A percentile compares a stretch with the other conserved stretches of the same genome.
Conservation (phyloP, 2,797 vertebrate genomes). For the Takifugu ocellatus region DNA sequence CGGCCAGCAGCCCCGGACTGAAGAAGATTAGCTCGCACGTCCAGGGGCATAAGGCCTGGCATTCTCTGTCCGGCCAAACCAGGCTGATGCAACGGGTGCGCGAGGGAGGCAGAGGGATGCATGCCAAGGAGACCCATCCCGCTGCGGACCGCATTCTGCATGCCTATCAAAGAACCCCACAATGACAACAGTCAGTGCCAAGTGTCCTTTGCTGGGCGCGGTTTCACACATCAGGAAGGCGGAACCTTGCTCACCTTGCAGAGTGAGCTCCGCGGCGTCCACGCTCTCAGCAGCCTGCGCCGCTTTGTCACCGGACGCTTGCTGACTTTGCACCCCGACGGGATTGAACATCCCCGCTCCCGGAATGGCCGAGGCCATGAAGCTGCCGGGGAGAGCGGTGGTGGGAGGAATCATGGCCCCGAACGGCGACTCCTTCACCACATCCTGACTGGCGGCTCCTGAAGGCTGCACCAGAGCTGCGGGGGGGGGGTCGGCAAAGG, state of each 20-base stretch:
- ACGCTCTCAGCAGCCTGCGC: conserved; percentile 63
- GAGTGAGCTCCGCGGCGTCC: conserved; percentile 72
- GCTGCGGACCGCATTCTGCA: conserved; percentile 80
- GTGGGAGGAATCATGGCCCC: conserved; percentile 84
- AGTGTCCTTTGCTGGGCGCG: too few species aligned
- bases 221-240: background rate
- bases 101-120: conserved; percentile 83
- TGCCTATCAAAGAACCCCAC: conserved; percentile 58
- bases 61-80: conserved; percentile 84
- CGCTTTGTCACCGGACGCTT: conserved; percentile 60
- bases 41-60: conserved; percentile 87
- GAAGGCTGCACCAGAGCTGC: conserved; percentile 88
- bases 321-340: conserved; percentile 74
- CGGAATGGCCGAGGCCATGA: conserved; percentile 79
- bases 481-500: conserved; percentile 36
- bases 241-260: conserved; percentile 67
- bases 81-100: conserved; percentile 84
- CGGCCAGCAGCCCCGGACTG: conserved; percentile 70
- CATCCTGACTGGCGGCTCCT: conserved; percentile 83
- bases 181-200: background rate
- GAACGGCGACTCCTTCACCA: conserved; percentile 86
- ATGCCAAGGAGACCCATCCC: conserved; percentile 84
- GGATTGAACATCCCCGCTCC: conserved; percentile 85
- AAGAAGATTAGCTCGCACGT: conserved; percentile 87
- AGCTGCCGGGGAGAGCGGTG: conserved; percentile 81